A percentile compares a stretch with the other conserved stretches of the same genome.
phyloP scores from a whole-genome alignment of 2,797 vertebrate genomes.

The Rhynchonycteris naso region DNA sequence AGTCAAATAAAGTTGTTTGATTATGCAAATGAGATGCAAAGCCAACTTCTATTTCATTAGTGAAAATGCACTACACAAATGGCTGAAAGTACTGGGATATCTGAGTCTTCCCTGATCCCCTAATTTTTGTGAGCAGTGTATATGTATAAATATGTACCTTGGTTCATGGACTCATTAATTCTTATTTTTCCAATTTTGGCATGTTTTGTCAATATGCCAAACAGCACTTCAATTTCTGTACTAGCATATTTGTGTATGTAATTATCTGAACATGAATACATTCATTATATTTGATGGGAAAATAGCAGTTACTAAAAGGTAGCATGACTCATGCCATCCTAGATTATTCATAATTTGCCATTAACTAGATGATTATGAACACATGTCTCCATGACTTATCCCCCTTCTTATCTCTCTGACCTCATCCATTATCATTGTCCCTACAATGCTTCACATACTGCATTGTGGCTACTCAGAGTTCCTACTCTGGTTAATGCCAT shows the following conservation, averaged over 20 bases:
- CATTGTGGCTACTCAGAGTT: neutral
- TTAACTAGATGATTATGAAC: neutral
- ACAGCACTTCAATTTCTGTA: neutral
- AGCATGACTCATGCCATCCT: rapidly evolving
- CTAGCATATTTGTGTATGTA: neutral
- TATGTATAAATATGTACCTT: neutral
- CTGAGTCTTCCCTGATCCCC: no score
- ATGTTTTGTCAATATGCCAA: no score
- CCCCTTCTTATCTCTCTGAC: neutral
- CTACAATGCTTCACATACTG: neutral
- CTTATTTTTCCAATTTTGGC: neutral
- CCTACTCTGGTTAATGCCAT: neutral
- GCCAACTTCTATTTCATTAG: no score
- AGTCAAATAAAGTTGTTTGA: no score
- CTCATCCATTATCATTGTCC: neutral
- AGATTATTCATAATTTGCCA: neutral
- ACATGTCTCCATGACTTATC: neutral
- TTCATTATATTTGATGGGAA: neutral
- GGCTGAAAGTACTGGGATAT: no score
- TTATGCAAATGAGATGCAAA: no score
- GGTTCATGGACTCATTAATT: neutral
- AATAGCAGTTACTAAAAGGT: neutral
- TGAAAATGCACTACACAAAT: no score
- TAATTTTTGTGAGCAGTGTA: no score
- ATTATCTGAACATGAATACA: neutral